Conservation (phyloP, 2,888 invertebrate genomes). For the Ormyrus thymus region DNA sequence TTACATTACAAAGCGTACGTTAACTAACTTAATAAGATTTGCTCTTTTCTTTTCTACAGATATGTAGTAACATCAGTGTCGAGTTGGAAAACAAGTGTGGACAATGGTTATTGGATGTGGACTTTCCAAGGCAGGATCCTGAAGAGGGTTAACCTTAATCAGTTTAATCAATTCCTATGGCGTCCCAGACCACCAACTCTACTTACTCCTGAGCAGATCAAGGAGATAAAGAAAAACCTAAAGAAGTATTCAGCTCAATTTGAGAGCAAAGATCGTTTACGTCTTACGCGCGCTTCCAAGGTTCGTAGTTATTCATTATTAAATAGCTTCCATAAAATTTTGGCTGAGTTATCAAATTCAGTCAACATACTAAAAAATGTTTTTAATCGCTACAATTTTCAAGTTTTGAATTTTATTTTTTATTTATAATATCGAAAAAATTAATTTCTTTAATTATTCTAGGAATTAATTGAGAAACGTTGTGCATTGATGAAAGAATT, state of each 20-base stretch:
- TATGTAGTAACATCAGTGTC: slow-evolving; percentile 97
- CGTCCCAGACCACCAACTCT: slow-evolving; percentile 94
- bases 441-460: slow-evolving; percentile 43
- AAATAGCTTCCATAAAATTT: not conserved
- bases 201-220: slow-evolving; percentile 88
- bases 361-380: slow-evolving; percentile 2
- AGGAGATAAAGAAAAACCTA: slow-evolving; percentile 97
- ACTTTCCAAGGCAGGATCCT: slow-evolving; percentile 94
- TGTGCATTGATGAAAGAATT: slow-evolving; percentile 91
- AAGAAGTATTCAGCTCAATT: slow-evolving; percentile 98
- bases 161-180: slow-evolving; percentile 97
- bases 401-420: slow-evolving; percentile 1
- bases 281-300: slow-evolving; percentile 94
- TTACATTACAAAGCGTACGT: no score
- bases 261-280: slow-evolving; percentile 96
- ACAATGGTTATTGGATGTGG: slow-evolving; percentile 96
- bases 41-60: slow-evolving; percentile 3
- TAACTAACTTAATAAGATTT: no score
- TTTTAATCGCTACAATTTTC: slow-evolving; percentile 4
- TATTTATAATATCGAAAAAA: slow-evolving; percentile 1
- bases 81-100: slow-evolving; percentile 96
- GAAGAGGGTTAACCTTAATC: slow-evolving; percentile 90
- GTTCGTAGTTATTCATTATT: slow-evolving; percentile 64
- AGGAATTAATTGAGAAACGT: slow-evolving; percentile 94
- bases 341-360: not conserved